Base-by-base conservation (phyloP, 2,888 invertebrate genomes). In the Agrypnus murinus region DNA sequence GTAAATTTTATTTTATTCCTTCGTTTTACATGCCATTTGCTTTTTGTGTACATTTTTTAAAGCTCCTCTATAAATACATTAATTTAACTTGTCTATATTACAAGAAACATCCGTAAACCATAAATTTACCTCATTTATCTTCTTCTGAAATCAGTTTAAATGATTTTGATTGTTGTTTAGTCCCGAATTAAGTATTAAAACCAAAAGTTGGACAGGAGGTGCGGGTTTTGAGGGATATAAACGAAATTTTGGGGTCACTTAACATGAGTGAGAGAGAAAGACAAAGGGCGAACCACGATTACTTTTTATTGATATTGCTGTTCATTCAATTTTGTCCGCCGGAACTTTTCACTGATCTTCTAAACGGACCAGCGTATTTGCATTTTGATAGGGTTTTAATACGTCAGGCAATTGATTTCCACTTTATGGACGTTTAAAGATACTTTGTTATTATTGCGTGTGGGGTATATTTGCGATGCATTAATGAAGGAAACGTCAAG, bases 21-120 rank as follows among this genome's bases (percentile, higher is more conserved):
- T 36, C 80, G 81, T 81, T 81, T 81, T 74, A 80, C 80, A 78
- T 80, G 76, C 81, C 81, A 81, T 81, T 81, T 80, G 78, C 78
- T 81, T 25, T n/a, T 25, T 25, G 25, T 25, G 25, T 25, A 25
- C 14, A 43, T 34, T 55, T 45, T 55, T 63, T 32, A 25, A 32
- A 17, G 12, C 36, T 15, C 25, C 34, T 10, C 36, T 25, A 50
- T 58, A 58, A 55, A 55, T 25, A n/a, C 25, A 48, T 25, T 48
- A 48, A 48, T 48, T 48, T 48, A 48, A 25, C 25, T 5, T 25
- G n/a, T 48, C n/a, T 48, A 6, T 48, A 48, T 7, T 17, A 17
- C 19, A 7, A 12, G 38, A 8, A 43, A 43, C 12, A 12, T 14
- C 12, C 6, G 43, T 7, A 43, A 43, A 43, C 12, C 15, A 43